Percentiles rank a stretch among this genome's conserved stretches.
phyloP scores from a whole-genome alignment of 2,113 vertebrate species.

The Ceuthmochares aereus region DNA sequence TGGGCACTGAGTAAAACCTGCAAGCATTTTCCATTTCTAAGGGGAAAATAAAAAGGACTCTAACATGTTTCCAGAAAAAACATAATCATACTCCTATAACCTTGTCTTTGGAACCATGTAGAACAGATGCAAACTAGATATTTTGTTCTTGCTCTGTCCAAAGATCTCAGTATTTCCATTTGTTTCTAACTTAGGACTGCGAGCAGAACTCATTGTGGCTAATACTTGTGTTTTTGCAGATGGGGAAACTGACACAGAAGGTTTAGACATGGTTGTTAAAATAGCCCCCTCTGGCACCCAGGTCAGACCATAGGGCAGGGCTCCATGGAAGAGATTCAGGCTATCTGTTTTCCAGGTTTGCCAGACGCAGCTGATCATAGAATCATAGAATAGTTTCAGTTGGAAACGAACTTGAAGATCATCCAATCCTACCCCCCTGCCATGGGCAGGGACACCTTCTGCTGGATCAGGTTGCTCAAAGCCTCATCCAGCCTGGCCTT shows the following conservation, averaged over 20 bases:
- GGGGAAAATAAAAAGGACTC: neutral
- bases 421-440: no score
- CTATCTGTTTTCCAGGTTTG: neutral
- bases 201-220: neutral
- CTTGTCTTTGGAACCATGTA: neutral
- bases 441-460: no score
- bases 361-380: neutral
- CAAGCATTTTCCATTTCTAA: constrained; percentile 43
- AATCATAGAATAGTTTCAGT: no score
- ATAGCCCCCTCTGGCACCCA: neutral
- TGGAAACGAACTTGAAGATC: no score
- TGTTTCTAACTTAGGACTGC: neutral
- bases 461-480: no score
- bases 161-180: constrained; percentile 27
- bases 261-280: neutral
- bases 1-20: constrained; percentile 1
- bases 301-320: neutral
- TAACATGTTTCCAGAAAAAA: constrained; percentile 13
- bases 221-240: constrained; percentile 27
- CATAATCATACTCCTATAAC: neutral
- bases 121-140: neutral
- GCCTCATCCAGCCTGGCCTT: no score
- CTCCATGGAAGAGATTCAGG: neutral
- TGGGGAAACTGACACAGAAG: constrained; percentile 17
- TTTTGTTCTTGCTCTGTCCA: constrained; percentile 1